These are phyloP conservation scores for Leptoclinus maculatus DNA, from an alignment of 2,797 vertebrate species.

Conservation along the genomic window DNA sequence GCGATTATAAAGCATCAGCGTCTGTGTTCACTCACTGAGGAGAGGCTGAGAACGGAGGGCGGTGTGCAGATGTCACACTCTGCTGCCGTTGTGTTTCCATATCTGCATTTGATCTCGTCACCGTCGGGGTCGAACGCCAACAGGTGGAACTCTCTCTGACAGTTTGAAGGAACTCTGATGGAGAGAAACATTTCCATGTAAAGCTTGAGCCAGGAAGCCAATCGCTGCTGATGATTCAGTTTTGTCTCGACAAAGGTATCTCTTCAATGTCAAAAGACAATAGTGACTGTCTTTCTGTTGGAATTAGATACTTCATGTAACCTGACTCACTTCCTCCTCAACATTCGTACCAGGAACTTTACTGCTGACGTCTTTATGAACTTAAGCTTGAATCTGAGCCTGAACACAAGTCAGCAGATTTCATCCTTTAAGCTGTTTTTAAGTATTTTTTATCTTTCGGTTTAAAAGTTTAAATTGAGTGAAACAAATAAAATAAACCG, in stretches of 20 bases:
- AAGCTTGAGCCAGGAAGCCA: not conserved
- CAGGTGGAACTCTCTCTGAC: conserved; percentile 36
- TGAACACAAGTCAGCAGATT: not conserved
- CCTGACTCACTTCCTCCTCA: not conserved
- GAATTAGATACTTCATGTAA: not conserved
- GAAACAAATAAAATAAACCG: not conserved
- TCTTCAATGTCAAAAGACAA: not conserved
- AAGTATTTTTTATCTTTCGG: not conserved
- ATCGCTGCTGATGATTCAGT: not conserved
- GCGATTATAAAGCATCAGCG: not conserved
- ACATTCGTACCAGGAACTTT: not conserved
- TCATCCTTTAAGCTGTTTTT: not conserved
- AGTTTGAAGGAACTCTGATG: conserved; percentile 60
- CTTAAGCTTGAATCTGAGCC: not conserved
- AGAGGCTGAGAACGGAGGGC: conserved; percentile 26
- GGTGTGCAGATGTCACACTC: conserved; percentile 41
- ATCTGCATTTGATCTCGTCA: conserved; percentile 40
- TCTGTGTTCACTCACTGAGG: conserved; percentile 11
- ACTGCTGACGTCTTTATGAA: not conserved
- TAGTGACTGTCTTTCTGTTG: not conserved
- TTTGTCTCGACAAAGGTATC: not conserved
- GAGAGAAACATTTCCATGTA: not conserved
- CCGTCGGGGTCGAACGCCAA: conserved; percentile 55
- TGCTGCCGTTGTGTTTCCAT: fast-evolving
- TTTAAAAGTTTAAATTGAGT: not conserved